Percentiles rank a stretch among this genome's conserved stretches.
These are phyloP conservation scores for Siniperca obscura DNA, from an alignment of 2,797 vertebrate species.

Conservation along the genomic window DNA sequence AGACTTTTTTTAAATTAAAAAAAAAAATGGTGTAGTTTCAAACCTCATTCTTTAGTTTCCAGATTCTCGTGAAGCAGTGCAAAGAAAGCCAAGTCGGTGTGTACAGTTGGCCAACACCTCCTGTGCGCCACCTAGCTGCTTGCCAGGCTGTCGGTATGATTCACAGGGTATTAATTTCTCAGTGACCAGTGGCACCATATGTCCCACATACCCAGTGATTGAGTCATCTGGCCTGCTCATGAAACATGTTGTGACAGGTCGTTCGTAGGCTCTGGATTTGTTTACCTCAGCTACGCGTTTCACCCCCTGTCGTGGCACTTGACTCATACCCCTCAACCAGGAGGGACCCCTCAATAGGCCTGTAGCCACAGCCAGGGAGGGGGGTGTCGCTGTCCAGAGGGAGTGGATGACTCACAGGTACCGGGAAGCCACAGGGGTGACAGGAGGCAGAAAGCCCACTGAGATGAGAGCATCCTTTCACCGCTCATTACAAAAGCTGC, in stretches of 20 bases:
- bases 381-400: slow-evolving; percentile 49
- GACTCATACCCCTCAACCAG: slow-evolving; percentile 65
- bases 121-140: slow-evolving; percentile 50
- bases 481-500: slow-evolving; percentile 52
- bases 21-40: background rate
- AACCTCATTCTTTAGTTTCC: background rate
- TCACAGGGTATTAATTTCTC: slow-evolving; percentile 66
- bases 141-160: slow-evolving; percentile 36
- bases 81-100: slow-evolving; percentile 2
- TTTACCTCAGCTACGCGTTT: slow-evolving; percentile 66
- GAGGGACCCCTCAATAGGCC: slow-evolving; percentile 54
- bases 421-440: slow-evolving; percentile 40
- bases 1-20: background rate
- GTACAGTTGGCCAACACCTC: slow-evolving; percentile 25
- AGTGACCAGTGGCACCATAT: slow-evolving; percentile 72
- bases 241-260: slow-evolving; percentile 79
- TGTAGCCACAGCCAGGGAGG: slow-evolving; percentile 4
- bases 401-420: slow-evolving; percentile 70
- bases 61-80: background rate
- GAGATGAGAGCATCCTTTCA: slow-evolving; percentile 47
- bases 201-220: slow-evolving; percentile 71
- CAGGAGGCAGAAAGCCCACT: slow-evolving; percentile 29
- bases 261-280: slow-evolving; percentile 60
- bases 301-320: slow-evolving; percentile 60
- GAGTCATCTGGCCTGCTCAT: slow-evolving; percentile 67